A percentile compares a stretch with the other conserved stretches of the same genome.
Evolutionary conservation across 2,888 invertebrate species (phyloP).

Genomic region (Homarus gammarus): DNA sequence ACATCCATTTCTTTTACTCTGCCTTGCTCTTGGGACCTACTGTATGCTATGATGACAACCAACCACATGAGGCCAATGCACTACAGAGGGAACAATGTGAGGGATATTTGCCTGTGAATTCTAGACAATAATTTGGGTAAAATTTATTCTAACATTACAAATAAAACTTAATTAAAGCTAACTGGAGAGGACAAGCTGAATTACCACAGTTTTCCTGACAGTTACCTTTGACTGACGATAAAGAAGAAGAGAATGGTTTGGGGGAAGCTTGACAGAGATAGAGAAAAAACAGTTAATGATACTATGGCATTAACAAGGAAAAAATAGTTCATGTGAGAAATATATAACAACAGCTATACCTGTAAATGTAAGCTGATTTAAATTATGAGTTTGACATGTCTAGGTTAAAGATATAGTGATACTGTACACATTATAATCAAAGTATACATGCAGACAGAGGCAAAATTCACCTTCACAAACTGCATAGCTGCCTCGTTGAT

Average conservation of each 20-base stretch:
- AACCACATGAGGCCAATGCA: not conserved
- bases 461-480: slow-evolving; percentile 86
- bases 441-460: too few relatives aligned
- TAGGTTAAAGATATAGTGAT: too few relatives aligned
- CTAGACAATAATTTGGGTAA: not conserved
- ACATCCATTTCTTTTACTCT: too few relatives aligned
- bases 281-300: not conserved
- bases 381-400: too few relatives aligned
- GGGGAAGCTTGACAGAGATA: slow-evolving; percentile 22
- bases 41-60: not conserved
- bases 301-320: too few relatives aligned
- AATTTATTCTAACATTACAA: not conserved
- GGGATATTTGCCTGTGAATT: not conserved
- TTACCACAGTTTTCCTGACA: not conserved
- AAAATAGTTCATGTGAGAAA: too few relatives aligned
- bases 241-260: slow-evolving; percentile 32
- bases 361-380: too few relatives aligned
- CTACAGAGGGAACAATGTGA: not conserved
- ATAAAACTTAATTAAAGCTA: not conserved
- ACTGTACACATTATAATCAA: too few relatives aligned
- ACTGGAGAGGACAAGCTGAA: not conserved
- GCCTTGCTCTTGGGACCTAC: too few relatives aligned
- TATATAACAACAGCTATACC: too few relatives aligned
- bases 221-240: slow-evolving; percentile 39
- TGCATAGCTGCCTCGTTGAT: slow-evolving; percentile 92